Base-by-base conservation (phyloP, 2,797 vertebrate species). In the Labroides dimidiatus region DNA sequence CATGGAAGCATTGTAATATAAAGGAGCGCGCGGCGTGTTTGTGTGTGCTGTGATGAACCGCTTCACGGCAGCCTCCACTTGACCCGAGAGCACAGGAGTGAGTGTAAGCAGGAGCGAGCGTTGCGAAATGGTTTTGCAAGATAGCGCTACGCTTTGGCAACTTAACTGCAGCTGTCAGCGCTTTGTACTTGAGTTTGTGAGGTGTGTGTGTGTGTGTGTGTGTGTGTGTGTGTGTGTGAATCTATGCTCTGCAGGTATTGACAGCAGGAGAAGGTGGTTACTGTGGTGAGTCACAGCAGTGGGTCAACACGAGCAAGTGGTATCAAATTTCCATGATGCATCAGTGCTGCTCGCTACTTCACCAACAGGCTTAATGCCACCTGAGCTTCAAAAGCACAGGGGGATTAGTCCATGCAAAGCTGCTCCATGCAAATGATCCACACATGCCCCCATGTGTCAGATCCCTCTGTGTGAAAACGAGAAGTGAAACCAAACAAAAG, bases 61-160 rank as follows among this genome's bases (percentile, higher is more conserved):
- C 80, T 84, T 52, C 67, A 80, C 78, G 75, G 72, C 74, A 84
- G 79, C 77, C 57, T 75, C 61, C 15, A 64, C 42, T 64, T 87
- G 77, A 90, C 86, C 85, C n/a, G 16, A 55, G 68, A 59, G 84
- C 81, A 79, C 75, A 76, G 67, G 51, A 79, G 77, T 73, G 48
- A 83, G 78, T 15, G 17, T 59, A 71, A 82, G 86, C 69, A 61
- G 77, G 85, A 89, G 85, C 69, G 39, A 68, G 82, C 72, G 45
- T 92, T 93, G 88, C 72, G 58, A 93, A 93, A 92, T 48, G 72
- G 43, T 93, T 93, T 92, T 91, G 90, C 91, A 93, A 93, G 84
- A 93, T 77, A 89, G 86, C 30, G 53, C 75, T 84, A 63, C 10
- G 51, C 82, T 91, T 85, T 92, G 84, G 90, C 89, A 88, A 88